These are phyloP conservation scores for Thelaira solivaga DNA, from an alignment of 2,888 invertebrate genomes.

Conservation along the genomic window DNA sequence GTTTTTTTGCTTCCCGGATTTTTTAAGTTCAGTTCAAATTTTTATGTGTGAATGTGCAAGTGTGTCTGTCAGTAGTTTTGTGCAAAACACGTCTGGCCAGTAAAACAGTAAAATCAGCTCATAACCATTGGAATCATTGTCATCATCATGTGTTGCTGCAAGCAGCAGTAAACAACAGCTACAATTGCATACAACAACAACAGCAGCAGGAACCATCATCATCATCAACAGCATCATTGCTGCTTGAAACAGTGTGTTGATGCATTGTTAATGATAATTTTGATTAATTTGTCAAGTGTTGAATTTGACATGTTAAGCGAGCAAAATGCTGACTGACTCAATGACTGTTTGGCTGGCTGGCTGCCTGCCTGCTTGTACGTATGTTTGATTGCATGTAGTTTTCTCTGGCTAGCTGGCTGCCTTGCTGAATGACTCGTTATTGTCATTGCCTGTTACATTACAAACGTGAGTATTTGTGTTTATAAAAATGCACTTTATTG, in stretches of 20 bases:
- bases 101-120: slow-evolving; percentile 39
- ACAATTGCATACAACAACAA: slow-evolving; percentile 28
- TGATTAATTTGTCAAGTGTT: slow-evolving; percentile 63
- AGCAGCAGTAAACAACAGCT: slow-evolving; percentile 28
- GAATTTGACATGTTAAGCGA: slow-evolving; percentile 63
- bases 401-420: background rate
- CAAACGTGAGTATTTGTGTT: slow-evolving; percentile 50
- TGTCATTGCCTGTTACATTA: slow-evolving; percentile 49
- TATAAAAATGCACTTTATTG: slow-evolving; percentile 52
- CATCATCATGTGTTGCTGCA: slow-evolving; percentile 29
- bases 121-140: slow-evolving; percentile 51
- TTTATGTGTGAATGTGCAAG: background rate
- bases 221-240: slow-evolving; percentile 26
- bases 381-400: background rate
- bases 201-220: slow-evolving; percentile 18
- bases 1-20: slow-evolving; percentile 34
- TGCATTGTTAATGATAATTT: slow-evolving; percentile 63
- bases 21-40: background rate
- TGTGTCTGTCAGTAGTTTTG: no score
- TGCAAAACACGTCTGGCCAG: slow-evolving; percentile 48
- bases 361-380: background rate
- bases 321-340: slow-evolving; percentile 53
- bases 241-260: slow-evolving; percentile 59
- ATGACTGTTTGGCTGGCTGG: slow-evolving; percentile 1
- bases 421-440: slow-evolving; percentile 49